Base-by-base conservation (phyloP, 1,140 invertebrate genomes). In the Eriocheir sinensis region DNA sequence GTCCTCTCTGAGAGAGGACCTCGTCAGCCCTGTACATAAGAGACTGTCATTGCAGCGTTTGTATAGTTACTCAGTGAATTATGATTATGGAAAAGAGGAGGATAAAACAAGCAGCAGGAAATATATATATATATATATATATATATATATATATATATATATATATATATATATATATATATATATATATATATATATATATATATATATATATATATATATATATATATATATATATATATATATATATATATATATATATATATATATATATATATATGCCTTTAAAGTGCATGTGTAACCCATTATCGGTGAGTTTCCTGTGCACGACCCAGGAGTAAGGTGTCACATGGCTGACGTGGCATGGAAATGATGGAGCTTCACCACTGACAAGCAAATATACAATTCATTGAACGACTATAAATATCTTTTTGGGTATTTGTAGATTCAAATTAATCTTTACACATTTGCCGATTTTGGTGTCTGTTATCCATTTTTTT, bases 121-220 rank as follows among this genome's bases (percentile, higher is more conserved):
- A n/a, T 89, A 89, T 48, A 44, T 89, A 48, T 89, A 27, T 89
- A 48, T 89, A 27, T 89, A 48, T 89, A 27, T 89, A 48, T 89
- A 27, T 44, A 12, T 89, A 27, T 89, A 48, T 44, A 27, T 89
- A 48, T 89, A 27, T 89, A 89, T 89, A 44, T 89, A 89, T 48
- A 44, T 89, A 89, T 89, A 44, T 89, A 44, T 89, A 44, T 89
- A 89, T 89, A 44, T 89, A 89, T 89, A 44, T 89, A 89, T 89
- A 44, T 89, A 89, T 89, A 44, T 89, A 89, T 89, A 44, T 89
- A 89, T 89, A 44, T 89, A 89, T 89, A 44, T 89, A 89, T 89
- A 44, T 89, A 89, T 44, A 44, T 89, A 89, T 89, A 44, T 44
- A 89, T 89, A 44, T 89, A 89, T 89, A 44, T 89, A 32, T 89